Conservation (phyloP, 2,113 vertebrate species). For the Melanocharis versteri region DNA sequence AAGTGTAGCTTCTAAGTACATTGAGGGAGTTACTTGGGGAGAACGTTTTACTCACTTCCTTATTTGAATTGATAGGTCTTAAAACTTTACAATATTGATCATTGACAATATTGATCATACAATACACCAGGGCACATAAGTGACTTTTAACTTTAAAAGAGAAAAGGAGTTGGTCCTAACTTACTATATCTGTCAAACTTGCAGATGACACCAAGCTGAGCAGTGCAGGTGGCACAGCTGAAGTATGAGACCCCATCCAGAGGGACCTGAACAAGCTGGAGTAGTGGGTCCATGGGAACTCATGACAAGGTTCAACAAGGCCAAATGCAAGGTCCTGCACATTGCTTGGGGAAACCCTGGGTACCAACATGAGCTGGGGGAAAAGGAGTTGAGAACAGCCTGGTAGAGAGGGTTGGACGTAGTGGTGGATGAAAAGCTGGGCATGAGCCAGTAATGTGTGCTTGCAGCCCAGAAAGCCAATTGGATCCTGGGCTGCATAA, state of each 20-base stretch:
- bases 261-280: not conserved
- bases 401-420: not conserved
- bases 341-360: accelerated
- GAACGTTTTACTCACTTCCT: not conserved
- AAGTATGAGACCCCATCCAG: not conserved
- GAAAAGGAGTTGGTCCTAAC: not conserved
- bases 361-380: accelerated
- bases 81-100: not conserved
- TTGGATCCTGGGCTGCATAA: not conserved
- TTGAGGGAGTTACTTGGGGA: not conserved
- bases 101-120: not conserved
- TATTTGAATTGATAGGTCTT: not conserved
- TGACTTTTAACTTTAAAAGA: not conserved
- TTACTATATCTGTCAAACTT: not conserved
- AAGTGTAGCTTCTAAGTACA: not conserved
- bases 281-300: not conserved
- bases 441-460: not conserved
- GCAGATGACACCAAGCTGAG: not conserved
- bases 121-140: not conserved
- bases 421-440: not conserved
- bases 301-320: not conserved
- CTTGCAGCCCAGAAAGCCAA: not conserved
- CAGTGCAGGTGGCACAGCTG: not conserved
- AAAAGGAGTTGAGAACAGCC: not conserved
- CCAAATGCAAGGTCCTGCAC: not conserved